These are phyloP conservation scores for Drosophila macrospina DNA, from an alignment of 2,888 invertebrate species.

Conservation along the genomic window DNA sequence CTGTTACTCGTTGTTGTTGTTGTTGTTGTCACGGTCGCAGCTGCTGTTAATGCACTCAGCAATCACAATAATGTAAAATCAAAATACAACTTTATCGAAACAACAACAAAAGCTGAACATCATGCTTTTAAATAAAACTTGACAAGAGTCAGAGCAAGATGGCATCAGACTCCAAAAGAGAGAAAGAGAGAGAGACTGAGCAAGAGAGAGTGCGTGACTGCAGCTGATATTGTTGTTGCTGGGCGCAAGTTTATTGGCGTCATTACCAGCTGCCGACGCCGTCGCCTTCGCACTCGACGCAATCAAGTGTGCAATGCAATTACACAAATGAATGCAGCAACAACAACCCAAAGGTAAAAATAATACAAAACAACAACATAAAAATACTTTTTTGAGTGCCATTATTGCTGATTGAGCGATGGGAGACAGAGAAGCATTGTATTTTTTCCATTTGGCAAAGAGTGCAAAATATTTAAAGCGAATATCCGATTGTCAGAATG, in stretches of 20 bases:
- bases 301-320: slow-evolving; percentile 80
- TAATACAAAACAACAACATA: neutral
- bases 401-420: slow-evolving; percentile 10
- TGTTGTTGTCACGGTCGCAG: slow-evolving; percentile 26
- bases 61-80: slow-evolving; percentile 45
- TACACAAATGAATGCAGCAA: slow-evolving; percentile 64
- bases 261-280: slow-evolving; percentile 46
- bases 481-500: slow-evolving; percentile 67
- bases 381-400: slow-evolving; percentile 20
- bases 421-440: neutral
- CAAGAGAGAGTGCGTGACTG: slow-evolving; percentile 17
- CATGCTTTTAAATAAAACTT: neutral
- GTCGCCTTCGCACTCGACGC: slow-evolving; percentile 38
- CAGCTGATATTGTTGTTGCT: slow-evolving; percentile 39
- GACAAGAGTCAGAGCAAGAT: slow-evolving; percentile 19
- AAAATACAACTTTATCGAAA: slow-evolving; percentile 48
- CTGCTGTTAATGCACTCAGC: slow-evolving; percentile 61
- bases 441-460: slow-evolving; percentile 52
- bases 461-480: slow-evolving; percentile 18
- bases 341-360: slow-evolving; percentile 11
- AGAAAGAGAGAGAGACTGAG: slow-evolving; percentile 12
- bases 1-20: slow-evolving; percentile 36
- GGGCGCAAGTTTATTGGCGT: slow-evolving; percentile 73
- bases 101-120: slow-evolving; percentile 11
- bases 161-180: neutral